Evolutionary conservation across 2,797 vertebrate genomes (phyloP).

Genomic region (Scarus forsteni): DNA sequence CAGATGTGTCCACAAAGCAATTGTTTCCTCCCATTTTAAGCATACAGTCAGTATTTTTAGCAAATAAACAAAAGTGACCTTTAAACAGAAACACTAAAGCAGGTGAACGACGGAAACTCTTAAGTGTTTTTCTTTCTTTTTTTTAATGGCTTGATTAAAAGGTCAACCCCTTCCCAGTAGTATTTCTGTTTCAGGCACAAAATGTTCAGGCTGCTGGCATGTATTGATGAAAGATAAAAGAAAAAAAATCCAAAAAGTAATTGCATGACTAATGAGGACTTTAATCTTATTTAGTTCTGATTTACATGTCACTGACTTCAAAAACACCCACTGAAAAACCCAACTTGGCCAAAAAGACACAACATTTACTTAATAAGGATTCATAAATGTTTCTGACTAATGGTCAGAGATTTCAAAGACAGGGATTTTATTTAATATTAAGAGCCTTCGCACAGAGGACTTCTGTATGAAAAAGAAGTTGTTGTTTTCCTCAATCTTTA

Average conservation of each 20-base stretch:
- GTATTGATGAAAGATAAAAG: conserved; percentile 29
- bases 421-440: conserved; percentile 2
- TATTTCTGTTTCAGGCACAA: conserved; percentile 36
- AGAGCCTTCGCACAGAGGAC: neutral
- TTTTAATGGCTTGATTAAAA: conserved; percentile 50
- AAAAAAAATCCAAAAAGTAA: conserved; percentile 27
- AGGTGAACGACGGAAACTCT: conserved; percentile 66
- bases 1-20: conserved; percentile 13
- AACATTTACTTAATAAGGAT: conserved; percentile 7
- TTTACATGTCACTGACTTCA: conserved; percentile 22
- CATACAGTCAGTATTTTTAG: conserved; percentile 44
- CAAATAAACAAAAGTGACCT: conserved; percentile 70
- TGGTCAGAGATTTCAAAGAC: conserved; percentile 11
- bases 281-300: conserved; percentile 25
- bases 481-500: neutral
- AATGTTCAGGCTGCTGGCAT: conserved; percentile 46
- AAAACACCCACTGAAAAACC: conserved; percentile 5
- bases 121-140: conserved; percentile 45
- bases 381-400: neutral
- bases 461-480: neutral
- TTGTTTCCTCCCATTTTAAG: conserved; percentile 24
- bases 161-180: conserved; percentile 61
- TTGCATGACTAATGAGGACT: conserved; percentile 22
- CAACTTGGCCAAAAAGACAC: conserved; percentile 6
- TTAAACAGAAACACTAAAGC: conserved; percentile 62